Base-by-base conservation (phyloP, 2,888 invertebrate species). In the Scaptomyza reducta region DNA sequence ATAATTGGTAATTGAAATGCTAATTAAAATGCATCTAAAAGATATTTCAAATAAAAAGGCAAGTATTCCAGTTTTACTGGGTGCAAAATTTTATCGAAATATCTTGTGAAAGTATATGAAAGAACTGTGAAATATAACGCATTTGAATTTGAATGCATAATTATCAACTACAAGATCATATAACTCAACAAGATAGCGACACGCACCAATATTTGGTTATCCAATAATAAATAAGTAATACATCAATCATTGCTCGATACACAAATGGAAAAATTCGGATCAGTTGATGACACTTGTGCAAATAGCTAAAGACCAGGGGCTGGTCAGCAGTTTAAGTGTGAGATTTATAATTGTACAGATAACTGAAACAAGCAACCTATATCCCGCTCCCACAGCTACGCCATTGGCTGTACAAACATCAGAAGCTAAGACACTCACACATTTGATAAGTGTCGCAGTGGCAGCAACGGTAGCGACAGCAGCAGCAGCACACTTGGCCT, bases 321-420 rank as follows among this genome's bases (percentile, higher is more conserved):
- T 74, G 74, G 79, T 74, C 79, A 74, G 22, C 50, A 74, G 9
- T 14, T 46, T 56, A 50, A 45, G 74, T 68, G 46, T 57, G 70
- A 63, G 57, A 25, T 55, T 67, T 72, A 61, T 76, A 83, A 57
- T 66, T 57, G 47, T 22, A 44, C 53, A 47, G 70, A 60, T 74
- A 78, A 59, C 68, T 78, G 74, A 88, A 87, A 83, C 75, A 87
- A 81, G 88, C 82, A 88, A 83, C 82, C 87, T 85, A 75, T 88
- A 88, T 83, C 89, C 82, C 82, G 69, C 88, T 89, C 72, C 72
- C 82, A 81, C 82, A 85, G 74, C 64, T 77, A 88, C 84, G 80
- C 85, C 63, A 75, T 66, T 69, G 65, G 85, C 75, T 88, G 65
- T 61, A 78, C 67, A 77, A 74, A 77, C 66, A 87, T 51, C 38